Percentiles rank a stretch among this genome's conserved stretches.
Conservation (phyloP, 2,888 invertebrate genomes). For the Pseudoips prasinana region DNA sequence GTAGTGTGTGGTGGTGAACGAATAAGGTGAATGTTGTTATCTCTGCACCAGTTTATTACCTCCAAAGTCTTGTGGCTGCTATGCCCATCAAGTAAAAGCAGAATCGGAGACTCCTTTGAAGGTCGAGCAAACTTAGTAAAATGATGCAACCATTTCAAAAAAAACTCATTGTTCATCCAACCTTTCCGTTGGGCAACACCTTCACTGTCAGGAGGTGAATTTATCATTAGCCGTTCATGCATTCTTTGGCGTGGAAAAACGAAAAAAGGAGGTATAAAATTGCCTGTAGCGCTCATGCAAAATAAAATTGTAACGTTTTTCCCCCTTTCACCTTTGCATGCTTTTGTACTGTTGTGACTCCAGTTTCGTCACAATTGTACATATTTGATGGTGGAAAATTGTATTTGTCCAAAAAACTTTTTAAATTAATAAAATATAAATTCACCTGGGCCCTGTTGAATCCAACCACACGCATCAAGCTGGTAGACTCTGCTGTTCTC, state of each 20-base stretch:
- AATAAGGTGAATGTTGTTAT: constrained; percentile 17
- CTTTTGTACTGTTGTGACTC: too few species aligned
- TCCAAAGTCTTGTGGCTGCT: constrained; percentile 15
- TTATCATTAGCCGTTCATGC: not conserved
- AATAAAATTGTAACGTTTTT: too few species aligned
- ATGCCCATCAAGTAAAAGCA: constrained; percentile 34
- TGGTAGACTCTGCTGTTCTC: too few species aligned
- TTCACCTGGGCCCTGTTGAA: too few species aligned
- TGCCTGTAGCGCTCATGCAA: not conserved
- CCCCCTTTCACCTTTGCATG: too few species aligned
- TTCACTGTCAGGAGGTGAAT: not conserved
- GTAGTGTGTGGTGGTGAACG: constrained; percentile 27
- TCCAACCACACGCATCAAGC: too few species aligned
- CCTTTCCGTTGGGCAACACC: not conserved
- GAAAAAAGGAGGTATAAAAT: not conserved
- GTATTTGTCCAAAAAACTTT: too few species aligned
- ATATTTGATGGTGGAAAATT: too few species aligned
- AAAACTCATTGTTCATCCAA: constrained; percentile 5
- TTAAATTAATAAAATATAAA: too few species aligned
- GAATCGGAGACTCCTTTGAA: constrained; percentile 25
- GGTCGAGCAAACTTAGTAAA: constrained; percentile 27
- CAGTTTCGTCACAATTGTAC: too few species aligned
- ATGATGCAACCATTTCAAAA: constrained; percentile 9
- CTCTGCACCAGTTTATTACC: constrained; percentile 26
- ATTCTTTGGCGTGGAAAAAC: not conserved